Evolutionary conservation across 2,797 vertebrate genomes (phyloP), one percentile per base, ranked within the genome.

Genomic region (Sphenodon punctatus): DNA sequence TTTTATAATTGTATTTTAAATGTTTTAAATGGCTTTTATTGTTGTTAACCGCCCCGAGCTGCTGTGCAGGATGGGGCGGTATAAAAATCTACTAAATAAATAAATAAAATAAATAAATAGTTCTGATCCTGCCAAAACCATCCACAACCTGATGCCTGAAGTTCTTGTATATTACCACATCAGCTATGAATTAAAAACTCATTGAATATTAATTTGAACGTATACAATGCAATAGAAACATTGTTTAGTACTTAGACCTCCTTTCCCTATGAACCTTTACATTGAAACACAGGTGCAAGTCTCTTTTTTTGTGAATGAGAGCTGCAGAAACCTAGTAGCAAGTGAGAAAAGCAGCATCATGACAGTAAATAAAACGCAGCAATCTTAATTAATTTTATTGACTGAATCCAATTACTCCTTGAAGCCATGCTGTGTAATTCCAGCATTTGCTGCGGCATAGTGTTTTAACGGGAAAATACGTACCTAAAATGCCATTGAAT

Each of bases 301-400:
- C 78, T 67, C 68, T 77, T 71, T 73, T 27, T 64, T 82, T 84
- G 39, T 48, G 78, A 80, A 88, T 72, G 32, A 67, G 27, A 58
- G 25, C 59, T 89, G 87, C 86, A 45, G 84, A 83, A 84, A 85
- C 17, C n/a, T 80, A 43, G 71, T 22, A 88, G 53, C 14, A 61
- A 82, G 56, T 79, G 84, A 84, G 81, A 74, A 42, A 70, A 80
- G 16, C 32, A 76, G n/a, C 30, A 69, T 70, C 61, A 78, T 72
- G 56, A 87, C 91, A 85, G 63, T 87, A 75, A 73, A 67, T 53
- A 92, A 73, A 20, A 56, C 67, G 23, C 88, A 80, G 71, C 38
- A 72, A 7, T 86, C 86, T 86, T 88, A 78, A 65, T 92, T 89
- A 90, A 73, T 84, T 89, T 80, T 30, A 59, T 79, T 53, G 72